Conservation (phyloP, 2,888 invertebrate species). For the Drosophila lacicola region DNA sequence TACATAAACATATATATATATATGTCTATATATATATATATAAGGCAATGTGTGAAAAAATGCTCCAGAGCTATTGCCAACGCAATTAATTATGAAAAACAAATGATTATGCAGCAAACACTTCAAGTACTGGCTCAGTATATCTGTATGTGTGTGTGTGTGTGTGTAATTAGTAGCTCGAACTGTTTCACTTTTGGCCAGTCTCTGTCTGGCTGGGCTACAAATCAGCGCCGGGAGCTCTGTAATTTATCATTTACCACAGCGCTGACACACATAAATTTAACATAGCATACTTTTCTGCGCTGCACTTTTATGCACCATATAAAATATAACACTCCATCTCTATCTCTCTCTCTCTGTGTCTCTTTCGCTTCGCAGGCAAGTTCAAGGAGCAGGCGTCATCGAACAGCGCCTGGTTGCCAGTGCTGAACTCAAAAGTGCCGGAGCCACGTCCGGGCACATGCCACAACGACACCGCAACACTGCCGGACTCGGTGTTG, state of each 20-base stretch:
- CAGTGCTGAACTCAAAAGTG: constrained; percentile 95
- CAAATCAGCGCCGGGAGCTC: constrained; percentile 66
- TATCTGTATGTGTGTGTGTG: constrained; percentile 11
- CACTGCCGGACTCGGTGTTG: constrained; percentile 95
- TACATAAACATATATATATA: constrained; percentile 19
- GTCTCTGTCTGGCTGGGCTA: constrained; percentile 38
- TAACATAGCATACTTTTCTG: constrained; percentile 64
- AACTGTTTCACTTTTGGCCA: constrained; percentile 23
- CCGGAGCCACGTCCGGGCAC: constrained; percentile 97
- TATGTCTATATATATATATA: constrained; percentile 10
- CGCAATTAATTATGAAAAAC: constrained; percentile 77
- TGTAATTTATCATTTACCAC: constrained; percentile 59
- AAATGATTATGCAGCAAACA: constrained; percentile 73
- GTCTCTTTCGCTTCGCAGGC: constrained; percentile 63
- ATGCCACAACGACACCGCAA: constrained; percentile 96
- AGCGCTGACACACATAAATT: constrained; percentile 75
- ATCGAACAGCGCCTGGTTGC: constrained; percentile 97
- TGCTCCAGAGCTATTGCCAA: constrained; percentile 48
- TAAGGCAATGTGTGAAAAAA: constrained; percentile 28
- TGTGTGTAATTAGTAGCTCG: constrained; percentile 59
- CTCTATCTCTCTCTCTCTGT: constrained; percentile 1
- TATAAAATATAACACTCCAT: constrained; percentile 18
- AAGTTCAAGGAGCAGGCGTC: constrained; percentile 97
- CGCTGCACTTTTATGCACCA: constrained; percentile 52
- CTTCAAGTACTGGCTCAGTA: constrained; percentile 41